A percentile compares a stretch with the other conserved stretches of the same genome.
Evolutionary conservation across 2,888 invertebrate species (phyloP).

Genomic region (Lasioglossum lativentre): DNA sequence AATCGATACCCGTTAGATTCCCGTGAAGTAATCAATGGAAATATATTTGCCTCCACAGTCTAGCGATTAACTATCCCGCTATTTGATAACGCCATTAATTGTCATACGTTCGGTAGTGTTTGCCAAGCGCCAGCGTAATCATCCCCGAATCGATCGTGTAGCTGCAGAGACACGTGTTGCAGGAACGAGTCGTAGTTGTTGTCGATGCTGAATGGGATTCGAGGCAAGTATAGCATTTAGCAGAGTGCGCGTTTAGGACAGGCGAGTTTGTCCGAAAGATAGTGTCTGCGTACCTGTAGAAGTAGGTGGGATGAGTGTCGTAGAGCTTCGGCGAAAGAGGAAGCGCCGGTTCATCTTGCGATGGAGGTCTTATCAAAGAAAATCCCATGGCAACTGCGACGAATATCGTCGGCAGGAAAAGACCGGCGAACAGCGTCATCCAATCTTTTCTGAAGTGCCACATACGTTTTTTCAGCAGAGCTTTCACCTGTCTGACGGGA

Average conservation of each 20-base stretch:
- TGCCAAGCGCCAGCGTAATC: conserved; percentile 80
- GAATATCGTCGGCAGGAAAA: conserved; percentile 88
- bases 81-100: background rate
- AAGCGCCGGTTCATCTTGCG: conserved; percentile 87
- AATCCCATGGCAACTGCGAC: conserved; percentile 90
- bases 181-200: conserved; percentile 75
- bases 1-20: background rate
- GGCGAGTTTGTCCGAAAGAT: background rate
- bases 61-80: background rate
- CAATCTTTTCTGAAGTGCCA: conserved; percentile 88
- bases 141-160: conserved; percentile 79
- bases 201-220: conserved; percentile 70
- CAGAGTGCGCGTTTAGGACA: background rate
- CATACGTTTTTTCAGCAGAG: conserved; percentile 87
- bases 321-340: conserved; percentile 86
- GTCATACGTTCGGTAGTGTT: conserved; percentile 77
- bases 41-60: background rate
- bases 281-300: conserved; percentile 79
- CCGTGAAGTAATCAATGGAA: background rate
- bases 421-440: conserved; percentile 87
- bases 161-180: conserved; percentile 76
- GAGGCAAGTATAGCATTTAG: background rate
- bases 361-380: conserved; percentile 88
- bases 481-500: conserved; percentile 78
- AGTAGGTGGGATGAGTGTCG: conserved; percentile 83